These are phyloP conservation scores for Odobenus rosmarus DNA, from an alignment of 2,113 vertebrate genomes.

Conservation along the genomic window DNA sequence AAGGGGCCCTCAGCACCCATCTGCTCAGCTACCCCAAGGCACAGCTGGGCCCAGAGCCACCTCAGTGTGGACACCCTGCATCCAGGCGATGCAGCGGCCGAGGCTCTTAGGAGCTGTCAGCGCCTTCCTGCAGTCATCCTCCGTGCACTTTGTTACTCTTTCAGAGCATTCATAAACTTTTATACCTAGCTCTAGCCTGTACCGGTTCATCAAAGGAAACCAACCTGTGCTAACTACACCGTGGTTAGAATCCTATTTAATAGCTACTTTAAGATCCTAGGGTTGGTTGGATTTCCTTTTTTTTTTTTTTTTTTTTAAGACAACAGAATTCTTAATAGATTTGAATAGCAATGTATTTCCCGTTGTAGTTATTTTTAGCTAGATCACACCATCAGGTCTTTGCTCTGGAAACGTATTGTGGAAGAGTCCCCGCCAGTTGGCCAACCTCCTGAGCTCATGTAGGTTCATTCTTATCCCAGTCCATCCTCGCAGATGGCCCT, in stretches of 20 bases:
- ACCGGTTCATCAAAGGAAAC: constrained; percentile 75
- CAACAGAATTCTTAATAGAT: constrained; percentile 82
- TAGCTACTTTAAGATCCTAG: constrained; percentile 54
- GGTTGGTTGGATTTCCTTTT: constrained; percentile 55
- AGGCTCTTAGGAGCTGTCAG: constrained; percentile 35
- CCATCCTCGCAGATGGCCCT: constrained; percentile 62
- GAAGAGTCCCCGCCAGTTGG: constrained; percentile 64
- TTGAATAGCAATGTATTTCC: constrained; percentile 78
- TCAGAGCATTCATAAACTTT: constrained; percentile 85
- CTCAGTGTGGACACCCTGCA: constrained; percentile 57
- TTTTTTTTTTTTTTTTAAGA: constrained; percentile 51
- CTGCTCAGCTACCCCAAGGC: constrained; percentile 60
- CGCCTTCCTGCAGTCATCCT: constrained; percentile 83
- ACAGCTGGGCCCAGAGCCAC: constrained; percentile 66
- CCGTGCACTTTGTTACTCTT: constrained; percentile 88
- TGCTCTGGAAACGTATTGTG: constrained; percentile 74
- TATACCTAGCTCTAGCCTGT: constrained; percentile 84
- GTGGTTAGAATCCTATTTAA: constrained; percentile 68
- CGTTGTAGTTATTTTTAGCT: constrained; percentile 68
- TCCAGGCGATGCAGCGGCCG: constrained; percentile 54
- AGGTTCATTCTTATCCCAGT: constrained; percentile 67
- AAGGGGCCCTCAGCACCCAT: constrained; percentile 47
- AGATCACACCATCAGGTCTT: constrained; percentile 77
- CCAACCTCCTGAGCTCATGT: constrained; percentile 76
- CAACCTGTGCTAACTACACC: constrained; percentile 23